Conservation (phyloP, 2,888 invertebrate species). For the Ferrisia virgata region DNA sequence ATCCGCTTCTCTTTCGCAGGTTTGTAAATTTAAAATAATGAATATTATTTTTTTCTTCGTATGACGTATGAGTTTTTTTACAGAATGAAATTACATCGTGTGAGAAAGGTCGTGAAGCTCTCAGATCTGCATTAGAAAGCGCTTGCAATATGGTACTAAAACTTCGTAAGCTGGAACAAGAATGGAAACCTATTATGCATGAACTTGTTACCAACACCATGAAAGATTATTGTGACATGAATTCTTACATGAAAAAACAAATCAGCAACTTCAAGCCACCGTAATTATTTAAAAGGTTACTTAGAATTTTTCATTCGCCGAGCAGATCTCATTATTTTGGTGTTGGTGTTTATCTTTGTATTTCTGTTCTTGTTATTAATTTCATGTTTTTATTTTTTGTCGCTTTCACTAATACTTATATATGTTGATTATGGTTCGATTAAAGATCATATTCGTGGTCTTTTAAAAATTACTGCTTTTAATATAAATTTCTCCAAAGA, state of each 20-base stretch:
- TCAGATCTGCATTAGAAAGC: slow-evolving; percentile 68
- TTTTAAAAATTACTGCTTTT: too few relatives aligned
- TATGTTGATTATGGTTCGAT: background rate
- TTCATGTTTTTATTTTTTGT: background rate
- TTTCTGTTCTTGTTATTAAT: background rate
- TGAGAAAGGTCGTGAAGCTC: slow-evolving; percentile 69
- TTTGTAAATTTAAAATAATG: too few relatives aligned
- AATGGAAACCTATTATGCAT: slow-evolving; percentile 74
- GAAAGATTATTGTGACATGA: slow-evolving; percentile 70
- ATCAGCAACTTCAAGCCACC: slow-evolving; percentile 39
- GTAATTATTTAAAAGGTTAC: background rate
- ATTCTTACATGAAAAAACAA: slow-evolving; percentile 68
- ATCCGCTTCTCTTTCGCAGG: slow-evolving; percentile 52
- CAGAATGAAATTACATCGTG: slow-evolving; percentile 71
- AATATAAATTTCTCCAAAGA: too few relatives aligned
- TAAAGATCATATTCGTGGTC: background rate
- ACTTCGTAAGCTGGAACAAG: slow-evolving; percentile 67
- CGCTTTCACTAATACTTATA: background rate
- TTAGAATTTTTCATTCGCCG: background rate
- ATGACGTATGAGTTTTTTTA: slow-evolving; percentile 49
- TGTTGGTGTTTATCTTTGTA: background rate
- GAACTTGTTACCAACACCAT: slow-evolving; percentile 76
- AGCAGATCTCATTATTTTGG: background rate
- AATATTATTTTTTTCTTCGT: background rate
- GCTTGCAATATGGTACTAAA: slow-evolving; percentile 76